These are phyloP conservation scores for Nyctalus aviator DNA, from an alignment of 2,797 vertebrate species.

Conservation along the genomic window DNA sequence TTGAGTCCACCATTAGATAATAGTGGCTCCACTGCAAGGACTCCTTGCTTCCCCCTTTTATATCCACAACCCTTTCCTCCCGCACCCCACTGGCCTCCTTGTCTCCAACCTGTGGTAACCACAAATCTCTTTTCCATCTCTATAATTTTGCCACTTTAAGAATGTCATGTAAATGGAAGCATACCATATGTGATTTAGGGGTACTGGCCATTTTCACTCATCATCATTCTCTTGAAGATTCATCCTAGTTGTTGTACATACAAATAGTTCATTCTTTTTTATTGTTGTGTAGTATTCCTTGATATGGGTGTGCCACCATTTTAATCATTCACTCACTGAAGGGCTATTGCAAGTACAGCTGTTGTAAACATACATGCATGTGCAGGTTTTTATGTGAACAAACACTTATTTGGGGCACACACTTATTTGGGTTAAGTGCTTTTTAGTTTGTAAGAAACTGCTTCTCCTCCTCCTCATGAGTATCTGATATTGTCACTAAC, in stretches of 20 bases:
- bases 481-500: neutral
- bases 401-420: neutral
- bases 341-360: neutral
- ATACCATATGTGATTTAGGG: neutral
- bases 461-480: neutral
- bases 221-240: conserved; percentile 30
- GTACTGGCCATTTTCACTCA: neutral
- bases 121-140: neutral
- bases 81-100: neutral
- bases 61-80: neutral
- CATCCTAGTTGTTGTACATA: neutral
- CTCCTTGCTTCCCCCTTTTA: neutral
- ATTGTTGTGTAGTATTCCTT: neutral
- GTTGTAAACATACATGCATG: neutral
- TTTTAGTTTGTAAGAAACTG: conserved; percentile 2
- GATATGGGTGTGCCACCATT: neutral
- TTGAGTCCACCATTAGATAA: neutral
- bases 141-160: conserved; percentile 10
- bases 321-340: neutral
- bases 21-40: neutral
- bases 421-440: no score
- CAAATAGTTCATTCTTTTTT: neutral
- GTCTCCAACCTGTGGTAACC: neutral
- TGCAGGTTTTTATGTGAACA: neutral
- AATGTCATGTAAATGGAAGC: neutral